Conservation (phyloP, 2,888 invertebrate species). For the Geotrupes spiniger region DNA sequence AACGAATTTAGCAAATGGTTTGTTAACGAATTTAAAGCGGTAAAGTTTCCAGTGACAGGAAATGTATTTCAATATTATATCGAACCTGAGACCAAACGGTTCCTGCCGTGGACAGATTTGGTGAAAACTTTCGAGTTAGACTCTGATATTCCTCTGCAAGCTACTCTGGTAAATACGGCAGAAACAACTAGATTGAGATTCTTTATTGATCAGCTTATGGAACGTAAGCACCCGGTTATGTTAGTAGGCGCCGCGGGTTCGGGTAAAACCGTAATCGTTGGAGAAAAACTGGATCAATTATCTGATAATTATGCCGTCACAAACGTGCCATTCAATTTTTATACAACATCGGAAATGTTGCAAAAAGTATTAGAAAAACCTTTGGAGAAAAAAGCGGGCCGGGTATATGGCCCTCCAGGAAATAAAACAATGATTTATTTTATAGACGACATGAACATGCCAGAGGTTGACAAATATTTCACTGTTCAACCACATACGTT, state of each 20-base stretch:
- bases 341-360: constrained; percentile 90
- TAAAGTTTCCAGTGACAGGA: constrained; percentile 81
- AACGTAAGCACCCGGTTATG: constrained; percentile 81
- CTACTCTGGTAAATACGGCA: constrained; percentile 74
- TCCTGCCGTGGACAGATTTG: constrained; percentile 82
- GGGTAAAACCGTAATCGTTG: constrained; percentile 89
- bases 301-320: constrained; percentile 77
- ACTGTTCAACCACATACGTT: constrained; percentile 95
- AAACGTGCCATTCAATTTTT: constrained; percentile 93
- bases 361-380: constrained; percentile 87
- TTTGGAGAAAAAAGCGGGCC: constrained; percentile 91
- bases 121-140: constrained; percentile 79
- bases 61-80: constrained; percentile 89
- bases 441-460: constrained; percentile 96
- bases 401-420: constrained; percentile 92
- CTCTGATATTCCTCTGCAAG: constrained; percentile 79
- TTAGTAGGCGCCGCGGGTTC: constrained; percentile 85
- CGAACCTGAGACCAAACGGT: constrained; percentile 80
- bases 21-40: constrained; percentile 83
- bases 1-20: constrained; percentile 97
- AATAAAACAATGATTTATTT: constrained; percentile 90
- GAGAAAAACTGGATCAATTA: constrained; percentile 73
- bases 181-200: constrained; percentile 86
- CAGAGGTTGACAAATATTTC: constrained; percentile 90
- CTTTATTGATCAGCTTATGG: constrained; percentile 82